Conservation (phyloP, 2,113 vertebrate species). For the Ibidorhyncha struthersii region DNA sequence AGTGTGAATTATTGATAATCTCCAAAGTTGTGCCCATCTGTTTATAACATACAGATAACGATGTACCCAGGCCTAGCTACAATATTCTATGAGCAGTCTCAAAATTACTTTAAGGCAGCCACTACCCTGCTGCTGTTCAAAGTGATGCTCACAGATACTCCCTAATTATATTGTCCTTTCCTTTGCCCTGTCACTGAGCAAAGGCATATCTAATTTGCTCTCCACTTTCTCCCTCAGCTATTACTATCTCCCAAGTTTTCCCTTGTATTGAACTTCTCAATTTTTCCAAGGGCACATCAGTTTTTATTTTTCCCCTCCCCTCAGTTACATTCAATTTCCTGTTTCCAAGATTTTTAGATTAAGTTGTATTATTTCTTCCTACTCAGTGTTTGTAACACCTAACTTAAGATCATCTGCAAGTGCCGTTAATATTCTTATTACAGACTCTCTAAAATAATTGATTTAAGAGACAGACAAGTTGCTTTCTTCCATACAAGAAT, state of each 20-base stretch:
- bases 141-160: neutral
- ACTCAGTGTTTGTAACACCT: neutral
- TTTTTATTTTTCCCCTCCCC: neutral
- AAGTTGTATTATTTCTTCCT: neutral
- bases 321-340: neutral
- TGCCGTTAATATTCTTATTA: neutral
- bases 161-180: neutral
- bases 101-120: neutral
- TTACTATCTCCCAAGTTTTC: neutral
- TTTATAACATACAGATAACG: neutral
- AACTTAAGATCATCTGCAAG: neutral
- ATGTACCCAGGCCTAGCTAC: neutral
- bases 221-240: neutral
- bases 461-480: neutral
- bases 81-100: neutral
- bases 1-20: neutral
- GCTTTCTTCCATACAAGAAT: neutral
- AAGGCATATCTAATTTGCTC: neutral
- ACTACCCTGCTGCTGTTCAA: neutral
- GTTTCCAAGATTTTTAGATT: neutral
- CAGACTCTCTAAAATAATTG: neutral
- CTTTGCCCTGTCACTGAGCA: neutral
- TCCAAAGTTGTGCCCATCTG: neutral
- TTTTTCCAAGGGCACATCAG: neutral
- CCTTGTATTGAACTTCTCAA: neutral